A percentile compares a stretch with the other conserved stretches of the same genome.
phyloP scores from a whole-genome alignment of 2,797 vertebrate genomes.

The Coccyzus lansbergi region DNA sequence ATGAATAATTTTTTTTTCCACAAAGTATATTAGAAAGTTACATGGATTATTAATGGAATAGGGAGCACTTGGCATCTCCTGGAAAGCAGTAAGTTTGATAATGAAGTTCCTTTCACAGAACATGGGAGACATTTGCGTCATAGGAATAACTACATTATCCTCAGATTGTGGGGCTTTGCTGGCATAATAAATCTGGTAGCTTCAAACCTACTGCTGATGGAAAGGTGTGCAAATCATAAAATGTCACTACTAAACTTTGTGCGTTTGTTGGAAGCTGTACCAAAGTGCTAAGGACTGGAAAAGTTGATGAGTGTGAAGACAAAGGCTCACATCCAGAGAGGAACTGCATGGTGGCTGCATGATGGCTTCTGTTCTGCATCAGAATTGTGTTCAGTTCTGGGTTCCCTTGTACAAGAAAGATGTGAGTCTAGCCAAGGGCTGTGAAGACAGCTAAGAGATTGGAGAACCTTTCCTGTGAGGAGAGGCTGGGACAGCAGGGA shows the following conservation, averaged over 20 bases:
- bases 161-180: not conserved
- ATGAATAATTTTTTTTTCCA: not conserved
- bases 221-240: not conserved
- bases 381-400: not conserved
- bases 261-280: not conserved
- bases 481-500: not conserved
- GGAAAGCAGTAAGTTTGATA: not conserved
- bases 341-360: not conserved
- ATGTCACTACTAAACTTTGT: not conserved
- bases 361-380: not conserved
- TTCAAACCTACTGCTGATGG: not conserved
- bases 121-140: not conserved
- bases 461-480: not conserved
- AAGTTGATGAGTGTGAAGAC: not conserved
- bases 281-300: not conserved
- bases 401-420: not conserved
- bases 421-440: not conserved
- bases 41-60: not conserved
- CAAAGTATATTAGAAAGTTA: not conserved
- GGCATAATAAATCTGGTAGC: not conserved
- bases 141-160: not conserved
- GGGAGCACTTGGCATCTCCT: not conserved
- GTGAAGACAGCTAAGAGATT: not conserved
- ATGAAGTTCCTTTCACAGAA: not conserved
- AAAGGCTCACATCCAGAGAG: not conserved